Evolutionary conservation across 2,113 vertebrate genomes (phyloP).

Genomic region (Cynoglossus semilaevis): DNA sequence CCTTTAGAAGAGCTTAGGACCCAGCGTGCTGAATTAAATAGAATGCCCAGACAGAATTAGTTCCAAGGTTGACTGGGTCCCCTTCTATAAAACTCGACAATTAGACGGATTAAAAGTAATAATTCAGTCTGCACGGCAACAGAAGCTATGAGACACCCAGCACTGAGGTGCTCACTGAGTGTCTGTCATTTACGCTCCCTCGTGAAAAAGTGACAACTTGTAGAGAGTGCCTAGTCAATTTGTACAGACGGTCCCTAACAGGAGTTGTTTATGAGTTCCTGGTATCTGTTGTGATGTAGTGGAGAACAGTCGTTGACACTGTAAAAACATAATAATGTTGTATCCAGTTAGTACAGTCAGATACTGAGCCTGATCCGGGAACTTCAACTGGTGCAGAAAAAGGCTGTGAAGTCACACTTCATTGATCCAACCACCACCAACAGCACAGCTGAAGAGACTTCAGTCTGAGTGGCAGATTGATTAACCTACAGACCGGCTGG

Average conservation of each 20-base stretch:
- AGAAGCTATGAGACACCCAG: constrained; percentile 63
- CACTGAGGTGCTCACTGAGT: constrained; percentile 30
- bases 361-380: too few relatives aligned
- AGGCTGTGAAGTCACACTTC: constrained; percentile 29
- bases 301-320: constrained; percentile 5
- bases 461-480: constrained; percentile 48
- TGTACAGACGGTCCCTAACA: constrained; percentile 25
- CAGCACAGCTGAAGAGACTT: constrained; percentile 17
- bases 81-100: constrained; percentile 75
- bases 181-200: constrained; percentile 34
- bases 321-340: too few relatives aligned
- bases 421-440: constrained; percentile 21
- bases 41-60: constrained; percentile 80
- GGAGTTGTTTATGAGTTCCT: constrained; percentile 25
- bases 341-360: too few relatives aligned
- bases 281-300: constrained; percentile 22
- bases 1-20: constrained; percentile 73
- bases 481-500: constrained; percentile 49
- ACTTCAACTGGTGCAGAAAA: too few relatives aligned
- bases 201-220: constrained; percentile 62
- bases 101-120: constrained; percentile 74
- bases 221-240: constrained; percentile 51
- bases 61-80: constrained; percentile 75
- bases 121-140: constrained; percentile 59
- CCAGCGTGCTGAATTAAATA: constrained; percentile 79